These are phyloP conservation scores for Poecilia latipinna DNA, from an alignment of 2,113 vertebrate species.

Conservation along the genomic window DNA sequence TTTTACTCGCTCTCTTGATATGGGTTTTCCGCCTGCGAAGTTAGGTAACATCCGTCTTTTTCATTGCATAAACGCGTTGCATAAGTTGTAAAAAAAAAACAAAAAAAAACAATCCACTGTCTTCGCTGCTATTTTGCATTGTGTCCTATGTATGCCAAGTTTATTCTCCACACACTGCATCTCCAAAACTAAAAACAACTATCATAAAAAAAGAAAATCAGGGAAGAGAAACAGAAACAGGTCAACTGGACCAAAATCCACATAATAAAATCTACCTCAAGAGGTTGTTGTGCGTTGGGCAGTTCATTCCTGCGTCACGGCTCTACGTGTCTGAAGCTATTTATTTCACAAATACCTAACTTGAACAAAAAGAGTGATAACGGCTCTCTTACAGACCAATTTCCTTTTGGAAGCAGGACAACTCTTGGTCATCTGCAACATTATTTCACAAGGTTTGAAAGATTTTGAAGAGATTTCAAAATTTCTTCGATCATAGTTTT, in stretches of 20 bases:
- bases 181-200: not conserved
- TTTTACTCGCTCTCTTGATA: not conserved
- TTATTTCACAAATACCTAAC: not conserved
- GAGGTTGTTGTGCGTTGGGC: not conserved
- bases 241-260: not conserved
- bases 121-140: not conserved
- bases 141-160: not conserved
- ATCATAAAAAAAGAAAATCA: not conserved
- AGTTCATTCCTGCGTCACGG: not conserved
- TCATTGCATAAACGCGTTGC: not conserved
- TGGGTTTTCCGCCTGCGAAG: not conserved
- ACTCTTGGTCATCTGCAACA: not conserved
- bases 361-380: not conserved
- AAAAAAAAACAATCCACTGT: not conserved
- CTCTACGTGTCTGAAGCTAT: not conserved
- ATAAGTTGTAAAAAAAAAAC: slow-evolving; percentile 4
- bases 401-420: not conserved
- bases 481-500: not conserved
- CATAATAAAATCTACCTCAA: not conserved
- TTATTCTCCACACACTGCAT: not conserved
- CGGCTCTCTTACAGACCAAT: too few species aligned
- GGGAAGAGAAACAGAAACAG: not conserved
- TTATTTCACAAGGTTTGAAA: not conserved
- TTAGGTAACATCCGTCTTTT: slow-evolving; percentile 6
- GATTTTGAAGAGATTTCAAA: not conserved